Base-by-base conservation (phyloP, 2,113 vertebrate genomes). In the Myxocyprinus asiaticus region DNA sequence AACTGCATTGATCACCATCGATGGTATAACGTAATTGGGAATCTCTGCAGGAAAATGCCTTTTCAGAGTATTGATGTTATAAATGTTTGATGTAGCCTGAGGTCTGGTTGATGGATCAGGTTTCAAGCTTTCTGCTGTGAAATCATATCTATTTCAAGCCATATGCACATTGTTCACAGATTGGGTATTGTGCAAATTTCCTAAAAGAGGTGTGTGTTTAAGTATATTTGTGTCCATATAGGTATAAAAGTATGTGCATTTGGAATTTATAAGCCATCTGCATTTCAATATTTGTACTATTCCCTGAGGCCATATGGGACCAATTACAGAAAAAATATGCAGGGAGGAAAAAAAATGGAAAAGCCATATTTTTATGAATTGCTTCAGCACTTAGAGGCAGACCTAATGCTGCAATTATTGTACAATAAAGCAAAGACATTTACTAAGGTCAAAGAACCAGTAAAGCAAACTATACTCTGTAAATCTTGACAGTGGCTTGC, bases 291-390 rank as follows among this genome's bases (percentile, higher is more conserved):
- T 81, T 77, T 51, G 50, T 78, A 81, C 55, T 17, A 59, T 83
- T 75, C 17, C 68, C 61, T 58, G 61, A 44, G 53, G 67, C 83
- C 87, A 83, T 88, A 77, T 88, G 87, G 85, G 87, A 90, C 78
- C 80, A 77, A 82, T 88, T 88, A 87, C 75, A 88, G 86, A 87
- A 73, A 82, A 85, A 83, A 80, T 82, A 80, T 81, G 59, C 66
- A 62, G 61, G 15, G 22, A 48, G 63, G 66, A 17, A 73, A 84
- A 82, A 69, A 22, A 48, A 56, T 15, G 66, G 42, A 73, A 84
- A 82, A 69, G 22, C 50, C 65, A 63, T 58, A 56, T 85, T 83
- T 83, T 84, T 82, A 86, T 88, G 83, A 83, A 84, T 90, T 55
- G 55, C 81, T 82, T 79, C 74, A 77, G 74, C 77, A 68, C 56